A percentile compares a stretch with the other conserved stretches of the same genome.
These are phyloP conservation scores for Branchipolynoe longqiensis DNA, from an alignment of 2,888 invertebrate genomes.

Conservation along the genomic window DNA sequence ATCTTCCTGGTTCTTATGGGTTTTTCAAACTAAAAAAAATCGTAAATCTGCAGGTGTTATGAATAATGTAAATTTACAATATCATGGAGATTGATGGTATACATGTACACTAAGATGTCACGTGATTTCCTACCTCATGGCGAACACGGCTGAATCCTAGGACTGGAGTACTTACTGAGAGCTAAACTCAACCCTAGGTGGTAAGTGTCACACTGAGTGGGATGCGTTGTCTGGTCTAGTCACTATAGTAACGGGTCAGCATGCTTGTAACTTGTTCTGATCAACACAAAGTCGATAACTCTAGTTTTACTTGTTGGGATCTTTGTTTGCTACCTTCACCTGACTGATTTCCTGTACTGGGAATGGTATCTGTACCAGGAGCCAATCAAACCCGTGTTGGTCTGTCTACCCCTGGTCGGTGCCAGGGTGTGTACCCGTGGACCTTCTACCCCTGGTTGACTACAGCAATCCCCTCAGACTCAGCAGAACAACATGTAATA, in stretches of 20 bases:
- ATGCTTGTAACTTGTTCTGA: slow-evolving; percentile 33
- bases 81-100: slow-evolving; percentile 57
- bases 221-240: slow-evolving; percentile 16
- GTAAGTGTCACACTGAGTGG: slow-evolving; percentile 21
- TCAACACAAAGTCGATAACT: slow-evolving; percentile 49
- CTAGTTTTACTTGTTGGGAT: slow-evolving; percentile 43
- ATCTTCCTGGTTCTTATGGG: slow-evolving; percentile 56
- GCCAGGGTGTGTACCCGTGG: neutral
- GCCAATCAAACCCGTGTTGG: slow-evolving; percentile 20
- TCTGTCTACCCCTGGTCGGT: slow-evolving; percentile 1
- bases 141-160: slow-evolving; percentile 14
- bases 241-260: slow-evolving; percentile 39
- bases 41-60: slow-evolving; percentile 55
- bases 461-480: neutral
- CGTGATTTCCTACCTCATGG: slow-evolving; percentile 40
- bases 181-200: slow-evolving; percentile 46
- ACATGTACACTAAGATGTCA: slow-evolving; percentile 53
- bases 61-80: slow-evolving; percentile 58
- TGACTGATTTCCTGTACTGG: neutral
- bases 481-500: slow-evolving; percentile 40
- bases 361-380: slow-evolving; percentile 15
- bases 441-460: slow-evolving; percentile 42
- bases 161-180: slow-evolving; percentile 37
- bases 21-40: slow-evolving; percentile 56
- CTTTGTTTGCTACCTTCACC: slow-evolving; percentile 18